Conservation (phyloP, 1,140 invertebrate species). For the Drosophila pseudoobscura region DNA sequence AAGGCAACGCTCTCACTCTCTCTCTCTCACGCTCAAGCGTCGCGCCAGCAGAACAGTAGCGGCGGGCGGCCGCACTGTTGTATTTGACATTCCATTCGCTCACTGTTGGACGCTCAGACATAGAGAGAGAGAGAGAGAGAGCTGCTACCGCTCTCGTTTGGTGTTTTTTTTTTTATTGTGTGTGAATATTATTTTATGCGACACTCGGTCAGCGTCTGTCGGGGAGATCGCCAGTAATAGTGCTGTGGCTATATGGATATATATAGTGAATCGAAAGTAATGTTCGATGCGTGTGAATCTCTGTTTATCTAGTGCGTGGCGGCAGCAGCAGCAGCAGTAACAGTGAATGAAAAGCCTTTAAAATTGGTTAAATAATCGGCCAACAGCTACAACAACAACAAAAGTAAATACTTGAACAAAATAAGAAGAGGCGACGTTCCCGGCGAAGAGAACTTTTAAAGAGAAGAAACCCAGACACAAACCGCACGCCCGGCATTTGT, state of each 20-base stretch:
- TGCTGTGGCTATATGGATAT: constrained; percentile 6
- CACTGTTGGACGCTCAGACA: constrained; percentile 1
- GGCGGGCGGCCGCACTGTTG: constrained; percentile 11
- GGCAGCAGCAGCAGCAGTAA: constrained; percentile 7
- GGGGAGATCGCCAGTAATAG: constrained; percentile 6
- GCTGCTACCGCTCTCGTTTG: constrained; percentile 16
- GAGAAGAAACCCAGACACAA: constrained; percentile 21
- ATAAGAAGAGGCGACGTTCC: constrained; percentile 23
- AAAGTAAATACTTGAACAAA: constrained; percentile 44
- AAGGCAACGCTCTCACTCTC: constrained; percentile 51
- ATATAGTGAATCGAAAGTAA: constrained; percentile 6
- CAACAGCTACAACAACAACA: constrained; percentile 12
- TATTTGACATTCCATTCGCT: constrained; percentile 18
- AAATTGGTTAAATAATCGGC: too few relatives aligned
- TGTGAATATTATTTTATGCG: constrained; percentile 42
- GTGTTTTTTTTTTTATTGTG: constrained; percentile 19
- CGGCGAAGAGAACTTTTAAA: too few relatives aligned
- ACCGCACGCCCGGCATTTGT: constrained; percentile 57
- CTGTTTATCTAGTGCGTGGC: constrained; percentile 46
- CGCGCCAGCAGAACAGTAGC: constrained; percentile 1
- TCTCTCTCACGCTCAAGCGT: constrained; percentile 2
- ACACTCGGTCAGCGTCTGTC: constrained; percentile 32
- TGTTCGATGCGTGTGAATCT: constrained; percentile 39
- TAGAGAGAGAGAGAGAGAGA: not conserved
- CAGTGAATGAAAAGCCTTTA: too few relatives aligned